Evolutionary conservation across 2,113 vertebrate species (phyloP).

Genomic region (Grallaria varia): DNA sequence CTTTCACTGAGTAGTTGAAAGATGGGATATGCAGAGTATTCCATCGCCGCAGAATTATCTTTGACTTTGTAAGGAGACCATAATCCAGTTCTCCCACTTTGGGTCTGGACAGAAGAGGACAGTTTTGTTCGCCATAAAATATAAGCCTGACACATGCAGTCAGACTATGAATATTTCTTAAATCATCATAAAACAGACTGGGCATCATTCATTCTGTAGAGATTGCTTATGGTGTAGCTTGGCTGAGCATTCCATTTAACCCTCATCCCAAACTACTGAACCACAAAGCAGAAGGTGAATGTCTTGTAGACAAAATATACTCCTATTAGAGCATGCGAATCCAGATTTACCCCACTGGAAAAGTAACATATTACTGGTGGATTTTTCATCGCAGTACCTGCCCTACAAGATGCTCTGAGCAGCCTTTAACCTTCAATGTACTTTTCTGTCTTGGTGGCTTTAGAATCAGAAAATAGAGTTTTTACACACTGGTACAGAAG

Average conservation of each 20-base stretch:
- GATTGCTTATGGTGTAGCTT: background rate
- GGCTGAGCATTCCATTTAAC: background rate
- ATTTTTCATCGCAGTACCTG: background rate
- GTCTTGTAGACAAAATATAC: background rate
- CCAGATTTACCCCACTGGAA: background rate
- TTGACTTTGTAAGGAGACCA: background rate
- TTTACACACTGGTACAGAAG: background rate
- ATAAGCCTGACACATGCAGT: background rate
- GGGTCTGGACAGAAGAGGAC: background rate
- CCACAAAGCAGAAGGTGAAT: background rate
- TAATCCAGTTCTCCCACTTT: background rate
- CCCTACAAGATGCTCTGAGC: background rate
- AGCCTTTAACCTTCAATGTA: background rate
- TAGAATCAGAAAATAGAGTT: background rate
- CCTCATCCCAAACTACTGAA: background rate
- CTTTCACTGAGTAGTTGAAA: background rate
- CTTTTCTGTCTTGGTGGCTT: background rate
- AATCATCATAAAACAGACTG: background rate
- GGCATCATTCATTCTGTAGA: background rate
- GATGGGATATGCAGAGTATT: background rate
- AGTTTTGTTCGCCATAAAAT: background rate
- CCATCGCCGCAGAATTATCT: background rate
- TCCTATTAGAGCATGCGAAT: background rate
- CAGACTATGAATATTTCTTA: background rate
- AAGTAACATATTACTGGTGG: background rate